A percentile compares a stretch with the other conserved stretches of the same genome.
These are phyloP conservation scores for Ctenomys sociabilis DNA, from an alignment of 2,113 vertebrate genomes.

Conservation along the genomic window DNA sequence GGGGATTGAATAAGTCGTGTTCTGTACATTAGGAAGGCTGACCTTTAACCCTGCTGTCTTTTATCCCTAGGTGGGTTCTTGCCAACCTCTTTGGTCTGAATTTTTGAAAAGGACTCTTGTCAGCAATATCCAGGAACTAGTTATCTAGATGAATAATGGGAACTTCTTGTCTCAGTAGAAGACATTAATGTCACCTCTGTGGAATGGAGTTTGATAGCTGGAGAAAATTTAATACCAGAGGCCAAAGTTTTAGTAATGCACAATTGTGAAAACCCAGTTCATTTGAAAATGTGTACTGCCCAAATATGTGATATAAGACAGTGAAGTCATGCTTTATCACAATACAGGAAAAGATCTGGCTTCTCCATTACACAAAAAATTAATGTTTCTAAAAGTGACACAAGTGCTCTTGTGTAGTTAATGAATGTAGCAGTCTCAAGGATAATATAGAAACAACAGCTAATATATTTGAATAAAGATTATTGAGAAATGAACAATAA, in stretches of 20 bases:
- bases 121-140: constrained; percentile 77
- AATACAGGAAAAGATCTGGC: constrained; percentile 56
- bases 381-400: constrained; percentile 77
- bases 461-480: constrained; percentile 66
- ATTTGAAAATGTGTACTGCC: constrained; percentile 59
- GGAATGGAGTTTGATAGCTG: constrained; percentile 66
- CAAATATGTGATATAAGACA: constrained; percentile 56
- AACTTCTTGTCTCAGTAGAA: constrained; percentile 71
- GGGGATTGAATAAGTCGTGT: constrained; percentile 30
- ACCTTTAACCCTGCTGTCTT: constrained; percentile 44
- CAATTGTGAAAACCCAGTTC: constrained; percentile 64
- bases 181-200: constrained; percentile 78
- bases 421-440: constrained; percentile 62
- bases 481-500: constrained; percentile 60
- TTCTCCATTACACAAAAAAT: constrained; percentile 72
- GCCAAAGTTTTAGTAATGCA: constrained; percentile 80
- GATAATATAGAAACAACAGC: constrained; percentile 59
- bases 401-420: constrained; percentile 56
- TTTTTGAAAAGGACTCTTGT: constrained; percentile 77
- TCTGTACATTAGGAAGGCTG: constrained; percentile 60
- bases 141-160: constrained; percentile 80
- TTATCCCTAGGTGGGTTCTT: constrained; percentile 60
- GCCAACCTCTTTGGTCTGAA: constrained; percentile 59
- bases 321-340: constrained; percentile 76
- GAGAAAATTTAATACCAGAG: constrained; percentile 74